Base-by-base conservation (phyloP, 1,140 invertebrate species). In the Pogonognathellus flavescens region DNA sequence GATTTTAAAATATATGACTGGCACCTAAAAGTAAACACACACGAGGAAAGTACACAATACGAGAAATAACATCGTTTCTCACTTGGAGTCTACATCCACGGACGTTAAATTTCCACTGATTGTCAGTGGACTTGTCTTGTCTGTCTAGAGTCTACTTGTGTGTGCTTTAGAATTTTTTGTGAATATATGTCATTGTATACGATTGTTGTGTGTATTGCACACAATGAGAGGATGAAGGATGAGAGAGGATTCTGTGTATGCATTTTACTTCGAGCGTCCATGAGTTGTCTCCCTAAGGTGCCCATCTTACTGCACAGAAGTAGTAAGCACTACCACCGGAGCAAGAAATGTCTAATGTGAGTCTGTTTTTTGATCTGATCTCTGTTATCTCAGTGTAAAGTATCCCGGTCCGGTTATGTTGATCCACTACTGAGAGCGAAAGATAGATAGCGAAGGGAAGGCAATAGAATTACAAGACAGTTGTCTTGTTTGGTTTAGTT, bases 1-100 rank as follows among this genome's bases (percentile, higher is more conserved):
- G 82, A 83, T 50, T 76, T 76, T 49, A 76, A 76, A 76, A 76
- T 76, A 76, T 76, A 76, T 76, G 70, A 76, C 70, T 76, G 16
- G 31, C 25, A 49, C 70, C 70, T 76, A 76, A 76, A 76, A 76
- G 70, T 31, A 76, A 57, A 76, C 31, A 76, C 31, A 76, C 70
- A 14, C 70, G 49, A 76, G 41, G 31, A 49, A 50, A 62, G 49
- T 50, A 76, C 70, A 76, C 70, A 50, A 31, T 50, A 41, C 70
- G 70, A 76, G 70, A 76, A 59, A 82, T 57, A 82, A 82, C 80
- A 82, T 82, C 52, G 80, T 82, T 55, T 53, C 80, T 82, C 80
- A 82, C 80, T 82, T 82, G 80, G 80, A 57, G 80, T 13, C 10
- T 16, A 52, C 2, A 41, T 41, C 2, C 31, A 18, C 7, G 8